phyloP scores from a whole-genome alignment of 92 coral and sea anemone species.

The Parazoanthus swiftii region DNA sequence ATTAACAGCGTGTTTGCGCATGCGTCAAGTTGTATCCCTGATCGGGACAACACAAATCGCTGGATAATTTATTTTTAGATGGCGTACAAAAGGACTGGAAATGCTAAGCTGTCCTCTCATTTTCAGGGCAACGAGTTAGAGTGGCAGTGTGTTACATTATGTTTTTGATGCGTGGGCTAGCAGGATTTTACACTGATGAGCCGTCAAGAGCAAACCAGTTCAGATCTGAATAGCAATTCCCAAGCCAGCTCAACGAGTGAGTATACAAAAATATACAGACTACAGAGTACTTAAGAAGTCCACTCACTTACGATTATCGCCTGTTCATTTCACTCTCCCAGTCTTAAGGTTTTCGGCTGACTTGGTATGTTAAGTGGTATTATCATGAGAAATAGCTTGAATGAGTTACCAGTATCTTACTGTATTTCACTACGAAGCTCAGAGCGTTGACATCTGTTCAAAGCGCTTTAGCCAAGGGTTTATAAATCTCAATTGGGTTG shows the following conservation, averaged over 20 bases:
- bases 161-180: conserved; percentile 56
- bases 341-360: neutral
- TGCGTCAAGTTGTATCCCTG: conserved; percentile 17
- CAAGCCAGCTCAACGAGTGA: conserved; percentile 21
- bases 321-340: conserved; percentile 18
- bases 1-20: conserved; percentile 31
- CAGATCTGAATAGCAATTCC: neutral
- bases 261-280: neutral
- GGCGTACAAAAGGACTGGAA: conserved; percentile 19
- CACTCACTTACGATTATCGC: conserved; percentile 3
- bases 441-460: neutral
- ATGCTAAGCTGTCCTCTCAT: conserved; percentile 30
- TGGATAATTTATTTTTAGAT: conserved; percentile 37
- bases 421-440: neutral
- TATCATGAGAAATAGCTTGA: neutral
- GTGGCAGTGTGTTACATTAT: conserved; percentile 50
- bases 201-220: conserved; percentile 44
- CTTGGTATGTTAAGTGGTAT: neutral
- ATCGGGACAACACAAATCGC: conserved; percentile 38
- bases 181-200: conserved; percentile 54
- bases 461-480: neutral
- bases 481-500: too few relatives aligned
- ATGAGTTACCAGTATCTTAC: too few relatives aligned
- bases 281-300: conserved; percentile 22
- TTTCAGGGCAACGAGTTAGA: conserved; percentile 38